These are phyloP conservation scores for Drosophila conformis DNA, from an alignment of 2,888 invertebrate species.

Conservation along the genomic window DNA sequence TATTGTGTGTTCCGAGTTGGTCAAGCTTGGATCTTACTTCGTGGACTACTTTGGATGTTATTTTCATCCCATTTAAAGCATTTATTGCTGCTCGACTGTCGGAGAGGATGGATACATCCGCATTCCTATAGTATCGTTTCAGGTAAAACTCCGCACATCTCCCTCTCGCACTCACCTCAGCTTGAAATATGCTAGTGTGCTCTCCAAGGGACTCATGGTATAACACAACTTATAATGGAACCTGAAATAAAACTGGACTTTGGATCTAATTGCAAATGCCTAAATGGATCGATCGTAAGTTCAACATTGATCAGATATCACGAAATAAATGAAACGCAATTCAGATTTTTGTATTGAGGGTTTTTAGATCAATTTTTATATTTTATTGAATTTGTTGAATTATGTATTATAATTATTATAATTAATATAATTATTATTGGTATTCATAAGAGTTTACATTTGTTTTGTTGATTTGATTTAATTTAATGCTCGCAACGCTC, in stretches of 20 bases:
- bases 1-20: no score
- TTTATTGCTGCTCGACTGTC: no score
- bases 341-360: slow-evolving; percentile 21
- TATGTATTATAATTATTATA: slow-evolving; percentile 29
- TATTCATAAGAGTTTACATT: slow-evolving; percentile 65
- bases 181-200: no score
- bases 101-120: no score
- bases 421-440: slow-evolving; percentile 42
- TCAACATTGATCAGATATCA: background rate
- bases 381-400: slow-evolving; percentile 50
- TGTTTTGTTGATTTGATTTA: slow-evolving; percentile 36
- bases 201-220: no score
- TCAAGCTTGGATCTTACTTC: no score
- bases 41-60: no score
- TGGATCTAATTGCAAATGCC: background rate
- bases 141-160: no score
- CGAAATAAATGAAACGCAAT: slow-evolving; percentile 2
- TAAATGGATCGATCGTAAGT: background rate
- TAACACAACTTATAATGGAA: background rate
- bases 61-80: no score
- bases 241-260: background rate
- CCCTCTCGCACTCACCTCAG: no score
- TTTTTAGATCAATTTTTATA: slow-evolving; percentile 31
- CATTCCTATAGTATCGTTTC: no score
- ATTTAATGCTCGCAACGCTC: slow-evolving; percentile 42